Evolutionary conservation across 2,888 invertebrate genomes (phyloP).

Genomic region (Loripinus fragilis): DNA sequence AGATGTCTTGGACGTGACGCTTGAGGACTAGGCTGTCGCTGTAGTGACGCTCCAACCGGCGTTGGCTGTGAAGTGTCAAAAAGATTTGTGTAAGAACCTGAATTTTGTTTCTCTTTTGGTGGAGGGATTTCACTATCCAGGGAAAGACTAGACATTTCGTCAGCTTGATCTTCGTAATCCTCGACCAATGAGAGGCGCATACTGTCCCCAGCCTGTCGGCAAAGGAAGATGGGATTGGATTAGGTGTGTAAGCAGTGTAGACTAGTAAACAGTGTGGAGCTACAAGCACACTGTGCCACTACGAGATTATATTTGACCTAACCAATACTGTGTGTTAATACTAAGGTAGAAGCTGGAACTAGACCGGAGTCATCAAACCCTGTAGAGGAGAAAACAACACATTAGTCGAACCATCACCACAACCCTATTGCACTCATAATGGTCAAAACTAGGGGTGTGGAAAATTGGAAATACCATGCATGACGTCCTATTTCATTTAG

Average conservation of each 20-base stretch:
- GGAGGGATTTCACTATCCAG: conserved; percentile 70
- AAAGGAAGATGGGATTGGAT: conserved; percentile 52
- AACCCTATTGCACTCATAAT: no score
- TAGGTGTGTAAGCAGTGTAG: conserved; percentile 27
- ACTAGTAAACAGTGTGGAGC: background rate
- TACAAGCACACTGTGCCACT: conserved; percentile 6
- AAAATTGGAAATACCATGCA: no score
- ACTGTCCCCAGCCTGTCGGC: conserved; percentile 61
- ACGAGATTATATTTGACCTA: background rate
- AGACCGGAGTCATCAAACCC: conserved; percentile 60
- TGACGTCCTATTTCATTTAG: no score
- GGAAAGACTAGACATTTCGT: conserved; percentile 68
- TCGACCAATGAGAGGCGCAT: conserved; percentile 60
- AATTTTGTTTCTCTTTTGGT: conserved; percentile 64
- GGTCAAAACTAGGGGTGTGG: no score
- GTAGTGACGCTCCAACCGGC: conserved; percentile 63
- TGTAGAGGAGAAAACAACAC: conserved; percentile 49
- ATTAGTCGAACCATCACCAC: background rate
- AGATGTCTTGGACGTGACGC: conserved; percentile 44
- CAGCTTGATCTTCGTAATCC: conserved; percentile 69
- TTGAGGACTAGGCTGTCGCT: conserved; percentile 55
- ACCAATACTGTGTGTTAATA: conserved; percentile 12
- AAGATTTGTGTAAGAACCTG: conserved; percentile 79
- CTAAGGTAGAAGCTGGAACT: conserved; percentile 23
- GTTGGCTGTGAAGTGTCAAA: conserved; percentile 73